Conservation (phyloP, 2,797 vertebrate species). For the Neosalanx taihuensis region DNA sequence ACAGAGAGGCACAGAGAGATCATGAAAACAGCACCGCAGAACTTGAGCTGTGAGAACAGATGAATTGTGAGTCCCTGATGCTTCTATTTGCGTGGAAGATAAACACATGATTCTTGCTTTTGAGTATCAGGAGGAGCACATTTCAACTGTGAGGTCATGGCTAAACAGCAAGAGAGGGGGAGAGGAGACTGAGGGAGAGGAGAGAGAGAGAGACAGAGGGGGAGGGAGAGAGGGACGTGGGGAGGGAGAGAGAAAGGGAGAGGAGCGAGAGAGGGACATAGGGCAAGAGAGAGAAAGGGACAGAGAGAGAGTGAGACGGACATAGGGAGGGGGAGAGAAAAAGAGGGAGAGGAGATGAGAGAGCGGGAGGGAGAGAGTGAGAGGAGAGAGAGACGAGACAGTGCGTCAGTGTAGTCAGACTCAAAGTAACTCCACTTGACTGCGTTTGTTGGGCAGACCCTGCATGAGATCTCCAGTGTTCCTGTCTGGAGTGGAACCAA, state of each 20-base stretch:
- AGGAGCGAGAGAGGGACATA: conserved; percentile 9
- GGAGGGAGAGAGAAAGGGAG: conserved; percentile 33
- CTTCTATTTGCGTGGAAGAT: conserved; percentile 64
- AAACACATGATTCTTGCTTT: conserved; percentile 59
- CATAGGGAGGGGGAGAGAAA: conserved; percentile 12
- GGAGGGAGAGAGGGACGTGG: conserved; percentile 24
- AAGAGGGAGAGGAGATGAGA: too few relatives aligned
- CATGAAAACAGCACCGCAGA: conserved; percentile 10
- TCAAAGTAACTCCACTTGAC: not conserved
- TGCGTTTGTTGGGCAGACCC: conserved; percentile 26
- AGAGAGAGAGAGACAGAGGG: not conserved
- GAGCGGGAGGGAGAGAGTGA: not conserved
- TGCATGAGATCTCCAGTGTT: not conserved
- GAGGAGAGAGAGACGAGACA: conserved; percentile 1
- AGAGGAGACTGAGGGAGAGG: not conserved
- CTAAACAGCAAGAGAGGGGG: conserved; percentile 38
- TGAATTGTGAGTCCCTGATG: conserved; percentile 53
- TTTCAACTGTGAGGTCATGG: conserved; percentile 68
- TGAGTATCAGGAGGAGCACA: conserved; percentile 56
- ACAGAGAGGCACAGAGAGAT: not conserved
- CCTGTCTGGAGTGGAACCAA: conserved; percentile 37
- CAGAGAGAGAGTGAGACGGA: not conserved
- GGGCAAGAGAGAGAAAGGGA: not conserved
- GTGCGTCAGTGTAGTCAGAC: not conserved
- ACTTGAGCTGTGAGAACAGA: conserved; percentile 52